phyloP scores from a whole-genome alignment of 1,140 invertebrate genomes.

The Drosophila willistoni region DNA sequence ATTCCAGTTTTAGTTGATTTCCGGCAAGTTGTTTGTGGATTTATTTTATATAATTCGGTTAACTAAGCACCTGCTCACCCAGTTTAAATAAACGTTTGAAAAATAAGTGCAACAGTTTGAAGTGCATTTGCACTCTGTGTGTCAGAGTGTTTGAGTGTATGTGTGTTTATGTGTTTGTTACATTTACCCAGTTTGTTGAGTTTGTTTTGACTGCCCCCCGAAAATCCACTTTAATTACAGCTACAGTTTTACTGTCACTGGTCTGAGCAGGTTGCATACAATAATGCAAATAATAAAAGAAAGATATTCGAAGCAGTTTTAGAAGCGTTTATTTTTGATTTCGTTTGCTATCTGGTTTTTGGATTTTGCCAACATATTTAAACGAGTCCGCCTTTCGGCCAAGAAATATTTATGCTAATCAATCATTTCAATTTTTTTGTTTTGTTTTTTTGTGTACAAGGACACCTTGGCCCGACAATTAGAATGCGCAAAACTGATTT shows the following conservation, averaged over 20 bases:
- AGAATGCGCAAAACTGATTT: too few relatives aligned
- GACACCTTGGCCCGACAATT: too few relatives aligned
- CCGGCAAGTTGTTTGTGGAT: background rate
- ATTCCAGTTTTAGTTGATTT: background rate
- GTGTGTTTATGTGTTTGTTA: conserved; percentile 12
- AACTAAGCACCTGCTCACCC: conserved; percentile 22
- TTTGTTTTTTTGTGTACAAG: too few relatives aligned
- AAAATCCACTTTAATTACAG: conserved; percentile 45
- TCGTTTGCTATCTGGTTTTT: conserved; percentile 1
- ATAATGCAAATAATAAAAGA: conserved; percentile 45
- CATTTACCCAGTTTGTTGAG: conserved; percentile 40
- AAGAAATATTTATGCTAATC: too few relatives aligned
- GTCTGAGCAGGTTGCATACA: conserved; percentile 38
- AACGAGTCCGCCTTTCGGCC: too few relatives aligned
- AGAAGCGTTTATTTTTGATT: conserved; percentile 11
- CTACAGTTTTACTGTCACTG: conserved; percentile 48
- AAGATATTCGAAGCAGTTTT: conserved; percentile 44
- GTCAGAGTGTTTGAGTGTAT: background rate
- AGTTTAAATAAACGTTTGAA: background rate
- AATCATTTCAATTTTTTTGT: too few relatives aligned
- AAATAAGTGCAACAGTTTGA: conserved; percentile 2
- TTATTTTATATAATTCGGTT: conserved; percentile 6
- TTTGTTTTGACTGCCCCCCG: conserved; percentile 31
- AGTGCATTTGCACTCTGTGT: conserved; percentile 15
- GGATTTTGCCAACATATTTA: too few relatives aligned